Base-by-base conservation (phyloP, 1,140 invertebrate genomes). In the Limonius californicus region DNA sequence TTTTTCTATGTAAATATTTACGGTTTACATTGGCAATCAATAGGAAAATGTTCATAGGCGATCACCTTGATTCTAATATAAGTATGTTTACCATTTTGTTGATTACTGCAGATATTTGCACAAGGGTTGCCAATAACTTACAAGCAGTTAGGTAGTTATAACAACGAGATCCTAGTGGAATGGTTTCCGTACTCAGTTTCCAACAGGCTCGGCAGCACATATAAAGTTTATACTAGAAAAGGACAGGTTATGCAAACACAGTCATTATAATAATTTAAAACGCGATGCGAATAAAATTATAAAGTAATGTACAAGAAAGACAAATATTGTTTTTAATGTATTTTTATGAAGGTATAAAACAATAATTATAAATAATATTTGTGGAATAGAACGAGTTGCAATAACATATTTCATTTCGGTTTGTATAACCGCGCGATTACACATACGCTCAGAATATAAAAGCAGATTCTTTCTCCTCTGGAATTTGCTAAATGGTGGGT, bases 241-340 rank as follows among this genome's bases (percentile, higher is more conserved):
- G 54, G 20, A 55, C 54, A 16, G 55, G 30, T 18, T 57, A 57
- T 16, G 21, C 35, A 39, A 42, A 35, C 55, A 18, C 57, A 14
- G 39, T 50, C 16, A 65, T 68, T 65, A 59, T 58, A 68, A 68
- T 68, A 68, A 68, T 62, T 68, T 63, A 32, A 35, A 62, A 59
- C 20, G 60, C 57, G 57, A 63, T 39, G 43, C 59, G 61, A 56
- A 65, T 68, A 65, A 68, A 68, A 62, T 68, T 63, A 62, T 65
- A 58, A 68, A 65, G 59, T 68, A 68, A 68, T 68, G 66, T 57
- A 32, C 63, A 42, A 35, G 30, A 65, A 60, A 65, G 66, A 68
- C 66, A 68, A 68, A 68, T 68, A 68, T 68, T 68, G 66, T 68
- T 65, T 65, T 65, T 60, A 68, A 65, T 67, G 61, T 67, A 64